phyloP scores from a whole-genome alignment of 2,888 invertebrate species.

The Rosalia funebris region DNA sequence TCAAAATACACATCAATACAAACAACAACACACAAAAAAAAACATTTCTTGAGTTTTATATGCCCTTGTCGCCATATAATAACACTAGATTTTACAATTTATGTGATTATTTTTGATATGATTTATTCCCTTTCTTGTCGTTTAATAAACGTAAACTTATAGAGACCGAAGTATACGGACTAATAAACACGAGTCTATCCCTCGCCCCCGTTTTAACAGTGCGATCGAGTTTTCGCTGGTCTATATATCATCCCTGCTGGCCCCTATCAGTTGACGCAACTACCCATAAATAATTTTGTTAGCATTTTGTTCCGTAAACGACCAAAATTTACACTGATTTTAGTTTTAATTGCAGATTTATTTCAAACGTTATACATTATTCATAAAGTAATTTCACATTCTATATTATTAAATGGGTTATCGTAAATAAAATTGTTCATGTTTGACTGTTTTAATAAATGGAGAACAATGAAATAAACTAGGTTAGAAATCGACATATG shows the following conservation, averaged over 20 bases:
- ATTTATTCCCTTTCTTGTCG: no score
- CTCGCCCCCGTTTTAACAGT: background rate
- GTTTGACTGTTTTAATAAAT: no score
- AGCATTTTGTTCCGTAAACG: background rate
- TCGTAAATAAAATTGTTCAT: background rate
- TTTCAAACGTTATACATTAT: constrained; percentile 6
- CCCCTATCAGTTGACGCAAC: constrained; percentile 11
- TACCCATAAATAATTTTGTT: constrained; percentile 14
- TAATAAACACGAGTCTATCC: background rate
- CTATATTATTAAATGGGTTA: constrained; percentile 1
- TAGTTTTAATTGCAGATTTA: constrained; percentile 17
- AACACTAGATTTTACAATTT: no score
- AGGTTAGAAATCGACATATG: no score
- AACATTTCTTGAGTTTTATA: no score
- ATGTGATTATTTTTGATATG: no score
- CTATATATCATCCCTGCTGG: constrained; percentile 3
- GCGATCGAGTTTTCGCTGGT: background rate
- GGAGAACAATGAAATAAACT: no score
- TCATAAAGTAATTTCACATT: background rate
- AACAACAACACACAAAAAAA: no score
- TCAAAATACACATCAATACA: no score
- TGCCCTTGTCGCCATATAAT: no score
- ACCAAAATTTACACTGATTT: constrained; percentile 12
- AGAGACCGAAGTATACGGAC: no score
- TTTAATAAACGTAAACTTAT: no score